Evolutionary conservation across 2,113 vertebrate species (phyloP).

Genomic region (Elephas maximus): DNA sequence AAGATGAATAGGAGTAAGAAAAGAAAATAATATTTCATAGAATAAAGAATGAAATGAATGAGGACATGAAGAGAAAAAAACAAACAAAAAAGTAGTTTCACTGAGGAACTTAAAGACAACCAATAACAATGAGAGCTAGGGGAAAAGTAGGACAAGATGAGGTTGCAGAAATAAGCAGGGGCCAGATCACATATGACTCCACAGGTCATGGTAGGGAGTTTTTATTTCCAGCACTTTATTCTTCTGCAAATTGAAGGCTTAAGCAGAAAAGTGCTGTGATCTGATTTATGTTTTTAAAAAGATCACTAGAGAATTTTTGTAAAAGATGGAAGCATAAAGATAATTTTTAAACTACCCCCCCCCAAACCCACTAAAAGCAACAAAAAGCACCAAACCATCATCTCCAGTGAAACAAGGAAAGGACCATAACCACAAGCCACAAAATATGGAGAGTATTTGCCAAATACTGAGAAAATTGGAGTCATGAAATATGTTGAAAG

Average conservation of each 20-base stretch:
- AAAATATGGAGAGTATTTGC: constrained; percentile 41
- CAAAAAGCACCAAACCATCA: background rate
- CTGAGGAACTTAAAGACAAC: constrained; percentile 6
- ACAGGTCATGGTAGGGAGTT: background rate
- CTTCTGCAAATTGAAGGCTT: background rate
- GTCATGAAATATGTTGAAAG: constrained; percentile 40
- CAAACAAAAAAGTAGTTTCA: background rate
- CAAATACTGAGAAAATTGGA: constrained; percentile 11
- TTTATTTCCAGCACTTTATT: background rate
- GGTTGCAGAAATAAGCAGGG: background rate
- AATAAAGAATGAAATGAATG: constrained; percentile 27
- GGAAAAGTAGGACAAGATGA: background rate
- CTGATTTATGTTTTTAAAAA: constrained; percentile 40
- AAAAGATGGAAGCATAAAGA: constrained; percentile 39
- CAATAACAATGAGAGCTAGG: background rate
- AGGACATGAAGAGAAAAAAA: background rate
- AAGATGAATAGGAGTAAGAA: background rate
- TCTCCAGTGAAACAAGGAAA: constrained; percentile 22
- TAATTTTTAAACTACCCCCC: constrained; percentile 25
- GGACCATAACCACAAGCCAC: constrained; percentile 14
- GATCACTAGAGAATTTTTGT: constrained; percentile 21
- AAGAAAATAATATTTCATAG: constrained; percentile 47
- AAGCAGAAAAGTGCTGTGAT: constrained; percentile 33
- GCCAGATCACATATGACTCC: background rate
- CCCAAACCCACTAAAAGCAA: constrained; percentile 19